phyloP scores from a whole-genome alignment of 2,888 invertebrate genomes.

The Argyra leucocephala region DNA sequence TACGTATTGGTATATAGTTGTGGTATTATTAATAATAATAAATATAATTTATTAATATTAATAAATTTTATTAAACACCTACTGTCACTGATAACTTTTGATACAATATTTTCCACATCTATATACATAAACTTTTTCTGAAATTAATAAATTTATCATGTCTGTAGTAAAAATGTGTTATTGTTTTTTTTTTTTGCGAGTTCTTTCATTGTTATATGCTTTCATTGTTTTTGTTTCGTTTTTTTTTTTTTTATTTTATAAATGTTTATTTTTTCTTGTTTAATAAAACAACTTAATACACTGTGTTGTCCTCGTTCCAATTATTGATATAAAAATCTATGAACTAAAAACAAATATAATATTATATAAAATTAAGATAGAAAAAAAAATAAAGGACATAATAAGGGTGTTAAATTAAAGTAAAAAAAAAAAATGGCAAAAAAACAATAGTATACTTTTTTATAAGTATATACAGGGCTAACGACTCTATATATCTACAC shows the following conservation, averaged over 20 bases:
- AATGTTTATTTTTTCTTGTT: background rate
- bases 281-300: background rate
- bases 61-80: too few relatives aligned
- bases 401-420: background rate
- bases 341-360: conserved; percentile 3
- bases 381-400: background rate
- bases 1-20: too few relatives aligned
- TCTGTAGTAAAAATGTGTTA: background rate
- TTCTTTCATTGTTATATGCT: background rate
- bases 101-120: too few relatives aligned
- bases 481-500: too few relatives aligned
- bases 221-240: background rate
- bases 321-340: conserved; percentile 2
- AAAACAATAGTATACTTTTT: too few relatives aligned
- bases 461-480: too few relatives aligned
- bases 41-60: too few relatives aligned
- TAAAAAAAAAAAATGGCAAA: background rate
- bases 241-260: background rate
- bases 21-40: too few relatives aligned
- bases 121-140: too few relatives aligned
- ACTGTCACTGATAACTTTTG: too few relatives aligned
- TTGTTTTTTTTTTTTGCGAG: background rate
- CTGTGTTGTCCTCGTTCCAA: background rate
- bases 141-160: background rate
- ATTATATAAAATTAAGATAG: background rate